phyloP scores from a whole-genome alignment of 2,888 invertebrate genomes.

The Diaperis boleti region DNA sequence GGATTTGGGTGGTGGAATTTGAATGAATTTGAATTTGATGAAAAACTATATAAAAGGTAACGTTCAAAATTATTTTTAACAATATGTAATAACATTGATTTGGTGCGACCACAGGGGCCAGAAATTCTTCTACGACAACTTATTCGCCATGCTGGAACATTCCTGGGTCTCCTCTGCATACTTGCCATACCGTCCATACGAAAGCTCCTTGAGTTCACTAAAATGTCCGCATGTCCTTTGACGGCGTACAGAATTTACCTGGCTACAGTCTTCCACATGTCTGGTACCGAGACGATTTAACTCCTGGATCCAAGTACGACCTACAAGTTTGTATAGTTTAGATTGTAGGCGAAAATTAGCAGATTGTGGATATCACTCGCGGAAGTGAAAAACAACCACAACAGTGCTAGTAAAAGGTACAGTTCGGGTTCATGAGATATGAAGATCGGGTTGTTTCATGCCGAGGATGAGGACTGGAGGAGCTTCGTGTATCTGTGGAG shows the following conservation, averaged over 20 bases:
- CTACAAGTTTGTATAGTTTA: neutral
- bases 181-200: constrained; percentile 82
- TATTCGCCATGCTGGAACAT: constrained; percentile 81
- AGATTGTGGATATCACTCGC: constrained; percentile 79
- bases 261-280: constrained; percentile 82
- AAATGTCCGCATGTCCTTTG: constrained; percentile 74
- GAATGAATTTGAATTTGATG: too few relatives aligned
- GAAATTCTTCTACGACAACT: constrained; percentile 76
- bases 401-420: constrained; percentile 71
- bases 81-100: too few relatives aligned
- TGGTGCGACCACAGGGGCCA: constrained; percentile 82
- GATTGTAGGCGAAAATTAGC: neutral
- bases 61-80: neutral
- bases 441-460: constrained; percentile 74
- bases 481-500: constrained; percentile 88
- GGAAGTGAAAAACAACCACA: constrained; percentile 76
- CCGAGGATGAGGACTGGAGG: constrained; percentile 75
- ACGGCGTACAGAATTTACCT: constrained; percentile 83
- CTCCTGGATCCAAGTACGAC: constrained; percentile 70
- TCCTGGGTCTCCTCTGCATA: constrained; percentile 81
- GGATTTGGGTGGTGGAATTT: too few relatives aligned
- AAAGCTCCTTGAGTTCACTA: constrained; percentile 77
- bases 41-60: neutral
- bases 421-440: constrained; percentile 89
- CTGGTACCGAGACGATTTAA: constrained; percentile 83